A percentile compares a stretch with the other conserved stretches of the same genome.
Evolutionary conservation across 2,888 invertebrate species (phyloP).

Genomic region (Nymphalis c-album): DNA sequence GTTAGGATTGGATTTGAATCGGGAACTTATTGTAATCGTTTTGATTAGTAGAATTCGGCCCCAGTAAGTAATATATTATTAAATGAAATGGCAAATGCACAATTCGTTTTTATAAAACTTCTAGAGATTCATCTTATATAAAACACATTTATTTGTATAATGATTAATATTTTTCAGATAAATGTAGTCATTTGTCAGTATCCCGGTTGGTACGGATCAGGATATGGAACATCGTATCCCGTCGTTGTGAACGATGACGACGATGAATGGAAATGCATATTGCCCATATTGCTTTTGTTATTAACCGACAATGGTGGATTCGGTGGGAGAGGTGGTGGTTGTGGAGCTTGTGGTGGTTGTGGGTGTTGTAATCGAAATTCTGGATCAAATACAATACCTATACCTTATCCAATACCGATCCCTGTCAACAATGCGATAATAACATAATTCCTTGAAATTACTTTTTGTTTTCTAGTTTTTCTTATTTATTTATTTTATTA

Average conservation of each 20-base stretch:
- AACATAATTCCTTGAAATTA: background rate
- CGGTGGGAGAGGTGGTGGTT: constrained; percentile 43
- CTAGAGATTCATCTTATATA: too few relatives aligned
- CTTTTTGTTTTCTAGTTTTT: constrained; percentile 2
- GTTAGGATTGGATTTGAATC: too few relatives aligned
- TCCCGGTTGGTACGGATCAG: constrained; percentile 40
- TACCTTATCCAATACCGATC: constrained; percentile 56
- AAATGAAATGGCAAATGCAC: too few relatives aligned
- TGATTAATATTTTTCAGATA: constrained; percentile 44
- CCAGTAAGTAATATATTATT: too few relatives aligned
- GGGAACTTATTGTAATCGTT: too few relatives aligned
- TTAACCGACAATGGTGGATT: constrained; percentile 35
- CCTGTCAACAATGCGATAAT: constrained; percentile 49
- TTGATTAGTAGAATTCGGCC: too few relatives aligned
- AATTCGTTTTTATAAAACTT: too few relatives aligned
- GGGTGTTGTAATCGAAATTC: constrained; percentile 40
- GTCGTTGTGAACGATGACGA: constrained; percentile 52
- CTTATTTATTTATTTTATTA: constrained; percentile 9
- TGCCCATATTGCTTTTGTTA: constrained; percentile 56
- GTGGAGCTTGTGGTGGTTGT: constrained; percentile 41
- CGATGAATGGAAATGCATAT: constrained; percentile 48
- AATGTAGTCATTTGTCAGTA: constrained; percentile 51
- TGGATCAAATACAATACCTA: constrained; percentile 46
- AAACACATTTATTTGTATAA: too few relatives aligned
- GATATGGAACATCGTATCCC: constrained; percentile 47